phyloP scores from a whole-genome alignment of 2,888 invertebrate genomes.

The Strigamia maritima region DNA sequence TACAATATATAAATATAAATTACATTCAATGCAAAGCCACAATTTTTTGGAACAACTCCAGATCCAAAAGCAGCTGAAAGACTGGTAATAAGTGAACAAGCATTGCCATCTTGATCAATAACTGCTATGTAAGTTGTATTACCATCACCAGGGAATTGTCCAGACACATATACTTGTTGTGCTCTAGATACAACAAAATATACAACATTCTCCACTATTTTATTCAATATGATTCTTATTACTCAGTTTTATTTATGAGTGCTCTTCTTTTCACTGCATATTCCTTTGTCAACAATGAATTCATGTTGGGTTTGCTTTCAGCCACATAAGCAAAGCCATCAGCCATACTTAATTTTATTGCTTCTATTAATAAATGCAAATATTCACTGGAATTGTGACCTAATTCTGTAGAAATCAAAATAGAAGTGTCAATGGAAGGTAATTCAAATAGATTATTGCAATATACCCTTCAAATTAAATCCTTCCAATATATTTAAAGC shows the following conservation, averaged over 20 bases:
- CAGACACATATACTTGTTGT: neutral
- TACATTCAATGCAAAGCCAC: slow-evolving; percentile 53
- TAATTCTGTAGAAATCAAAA: slow-evolving; percentile 45
- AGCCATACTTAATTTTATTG: slow-evolving; percentile 51
- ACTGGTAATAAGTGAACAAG: slow-evolving; percentile 54
- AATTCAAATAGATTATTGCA: too few relatives aligned
- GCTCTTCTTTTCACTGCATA: slow-evolving; percentile 50
- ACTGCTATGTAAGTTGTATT: slow-evolving; percentile 53
- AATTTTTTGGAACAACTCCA: slow-evolving; percentile 51
- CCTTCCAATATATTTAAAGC: slow-evolving; percentile 52
- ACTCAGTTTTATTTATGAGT: slow-evolving; percentile 48
- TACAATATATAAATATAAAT: slow-evolving; percentile 37
- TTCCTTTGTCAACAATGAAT: slow-evolving; percentile 49
- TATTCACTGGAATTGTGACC: slow-evolving; percentile 52
- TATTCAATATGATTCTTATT: neutral
- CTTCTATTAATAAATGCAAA: slow-evolving; percentile 52
- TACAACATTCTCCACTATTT: neutral
- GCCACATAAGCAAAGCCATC: slow-evolving; percentile 50
- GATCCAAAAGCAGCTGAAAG: slow-evolving; percentile 53
- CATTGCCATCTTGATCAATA: slow-evolving; percentile 52
- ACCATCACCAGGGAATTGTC: slow-evolving; percentile 26
- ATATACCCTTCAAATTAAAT: slow-evolving; percentile 50
- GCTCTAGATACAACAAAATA: slow-evolving; percentile 18
- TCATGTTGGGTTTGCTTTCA: slow-evolving; percentile 49
- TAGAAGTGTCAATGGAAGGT: neutral